Evolutionary conservation across 2,888 invertebrate genomes (phyloP).

Genomic region (Drosophila borborema): DNA sequence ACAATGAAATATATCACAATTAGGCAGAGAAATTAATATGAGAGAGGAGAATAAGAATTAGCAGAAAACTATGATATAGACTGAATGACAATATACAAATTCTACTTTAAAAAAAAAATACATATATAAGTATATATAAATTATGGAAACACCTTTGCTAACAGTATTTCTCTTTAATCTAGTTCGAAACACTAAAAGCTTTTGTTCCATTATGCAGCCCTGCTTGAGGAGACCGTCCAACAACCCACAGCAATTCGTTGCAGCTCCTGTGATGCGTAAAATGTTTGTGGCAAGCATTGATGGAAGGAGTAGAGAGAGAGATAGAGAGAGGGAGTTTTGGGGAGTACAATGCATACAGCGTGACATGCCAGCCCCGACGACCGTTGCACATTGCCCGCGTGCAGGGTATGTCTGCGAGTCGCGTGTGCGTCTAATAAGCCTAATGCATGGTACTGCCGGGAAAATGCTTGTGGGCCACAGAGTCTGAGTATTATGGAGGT

Average conservation of each 20-base stretch:
- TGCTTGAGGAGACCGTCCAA: neutral
- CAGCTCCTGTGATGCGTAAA: slow-evolving; percentile 71
- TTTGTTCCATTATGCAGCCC: neutral
- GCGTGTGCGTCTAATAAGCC: slow-evolving; percentile 77
- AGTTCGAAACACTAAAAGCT: neutral
- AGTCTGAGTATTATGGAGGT: slow-evolving; percentile 1
- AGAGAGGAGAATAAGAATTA: neutral
- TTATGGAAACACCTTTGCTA: neutral
- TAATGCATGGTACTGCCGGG: slow-evolving; percentile 59
- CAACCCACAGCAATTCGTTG: slow-evolving; percentile 57
- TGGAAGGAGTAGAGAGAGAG: neutral
- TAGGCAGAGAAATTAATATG: slow-evolving; percentile 12
- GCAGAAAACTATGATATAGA: neutral
- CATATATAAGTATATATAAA: neutral
- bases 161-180: neutral
- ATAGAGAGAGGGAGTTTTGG: neutral
- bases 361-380: slow-evolving; percentile 65
- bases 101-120: too few relatives aligned
- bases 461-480: slow-evolving; percentile 10
- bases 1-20: slow-evolving; percentile 58
- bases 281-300: slow-evolving; percentile 62
- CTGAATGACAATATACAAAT: too few relatives aligned
- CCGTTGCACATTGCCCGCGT: slow-evolving; percentile 65
- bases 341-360: slow-evolving; percentile 16
- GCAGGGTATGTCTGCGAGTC: slow-evolving; percentile 40